Conservation (phyloP, 1,140 invertebrate genomes). For the Magallana ariakensis region DNA sequence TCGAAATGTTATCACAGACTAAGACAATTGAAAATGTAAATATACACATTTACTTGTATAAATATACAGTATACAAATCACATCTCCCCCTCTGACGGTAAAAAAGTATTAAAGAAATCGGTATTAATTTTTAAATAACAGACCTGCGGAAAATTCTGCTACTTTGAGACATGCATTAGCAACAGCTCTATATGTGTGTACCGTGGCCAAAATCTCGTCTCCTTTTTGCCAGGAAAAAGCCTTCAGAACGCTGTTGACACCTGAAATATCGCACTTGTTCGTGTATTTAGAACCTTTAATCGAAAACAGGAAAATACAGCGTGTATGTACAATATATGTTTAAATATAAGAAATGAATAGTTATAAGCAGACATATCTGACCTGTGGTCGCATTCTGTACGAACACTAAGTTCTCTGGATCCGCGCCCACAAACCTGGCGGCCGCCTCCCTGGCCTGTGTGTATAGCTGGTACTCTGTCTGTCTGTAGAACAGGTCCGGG, state of each 20-base stretch:
- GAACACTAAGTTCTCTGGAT: conserved; percentile 60
- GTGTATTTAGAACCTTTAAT: too few species aligned
- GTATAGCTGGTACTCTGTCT: not conserved
- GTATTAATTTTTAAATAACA: too few species aligned
- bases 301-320: too few species aligned
- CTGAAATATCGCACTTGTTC: conserved; percentile 33
- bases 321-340: too few species aligned
- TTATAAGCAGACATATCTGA: not conserved
- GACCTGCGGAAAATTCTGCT: conserved; percentile 26
- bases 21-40: too few species aligned
- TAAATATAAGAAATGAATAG: too few species aligned
- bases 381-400: conserved; percentile 70
- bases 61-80: too few species aligned
- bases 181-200: conserved; percentile 60
- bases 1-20: too few species aligned
- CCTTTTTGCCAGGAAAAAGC: conserved; percentile 56
- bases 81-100: too few species aligned
- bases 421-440: conserved; percentile 64
- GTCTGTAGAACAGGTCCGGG: not conserved
- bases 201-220: conserved; percentile 63
- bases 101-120: too few species aligned
- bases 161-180: conserved; percentile 55
- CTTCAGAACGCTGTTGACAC: conserved; percentile 63
- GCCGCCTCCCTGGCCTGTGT: conserved; percentile 52
- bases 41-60: too few species aligned